Percentiles rank a stretch among this genome's conserved stretches.
Conservation (phyloP, 2,797 vertebrate genomes). For the Pangasius macronema region DNA sequence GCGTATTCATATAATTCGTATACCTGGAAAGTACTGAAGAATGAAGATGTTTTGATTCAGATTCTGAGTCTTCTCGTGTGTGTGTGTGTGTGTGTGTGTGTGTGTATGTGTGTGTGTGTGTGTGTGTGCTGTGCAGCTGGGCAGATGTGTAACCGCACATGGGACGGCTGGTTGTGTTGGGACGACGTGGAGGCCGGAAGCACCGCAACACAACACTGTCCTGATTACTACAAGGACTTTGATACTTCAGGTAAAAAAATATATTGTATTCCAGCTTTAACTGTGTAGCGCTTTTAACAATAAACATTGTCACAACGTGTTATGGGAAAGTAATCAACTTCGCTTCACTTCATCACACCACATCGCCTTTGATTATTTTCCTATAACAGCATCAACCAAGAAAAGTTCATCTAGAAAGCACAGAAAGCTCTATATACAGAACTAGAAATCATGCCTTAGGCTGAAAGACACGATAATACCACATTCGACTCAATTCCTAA, state of each 20-base stretch:
- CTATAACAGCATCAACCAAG: background rate
- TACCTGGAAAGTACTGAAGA: too few species aligned
- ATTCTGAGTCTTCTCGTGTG: background rate
- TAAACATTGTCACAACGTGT: background rate
- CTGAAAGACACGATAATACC: background rate
- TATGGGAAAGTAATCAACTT: background rate
- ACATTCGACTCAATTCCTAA: background rate
- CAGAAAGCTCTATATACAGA: background rate
- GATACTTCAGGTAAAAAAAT: constrained; percentile 80
- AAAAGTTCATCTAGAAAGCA: background rate
- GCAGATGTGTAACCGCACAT: constrained; percentile 85
- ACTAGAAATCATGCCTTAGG: background rate
- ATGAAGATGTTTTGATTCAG: background rate
- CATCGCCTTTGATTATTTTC: background rate
- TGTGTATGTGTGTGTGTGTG: constrained; percentile 22
- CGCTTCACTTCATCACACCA: background rate
- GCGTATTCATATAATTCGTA: too few species aligned
- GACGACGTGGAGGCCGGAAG: constrained; percentile 80
- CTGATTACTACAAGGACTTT: constrained; percentile 89
- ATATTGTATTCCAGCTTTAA: too few species aligned
- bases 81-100: constrained; percentile 20
- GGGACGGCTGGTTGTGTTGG: constrained; percentile 99
- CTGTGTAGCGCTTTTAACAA: background rate
- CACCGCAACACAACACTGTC: constrained; percentile 84
- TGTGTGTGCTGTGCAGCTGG: constrained; percentile 50